phyloP scores from a whole-genome alignment of 2,888 invertebrate species.

The Horisme vitalbata region DNA sequence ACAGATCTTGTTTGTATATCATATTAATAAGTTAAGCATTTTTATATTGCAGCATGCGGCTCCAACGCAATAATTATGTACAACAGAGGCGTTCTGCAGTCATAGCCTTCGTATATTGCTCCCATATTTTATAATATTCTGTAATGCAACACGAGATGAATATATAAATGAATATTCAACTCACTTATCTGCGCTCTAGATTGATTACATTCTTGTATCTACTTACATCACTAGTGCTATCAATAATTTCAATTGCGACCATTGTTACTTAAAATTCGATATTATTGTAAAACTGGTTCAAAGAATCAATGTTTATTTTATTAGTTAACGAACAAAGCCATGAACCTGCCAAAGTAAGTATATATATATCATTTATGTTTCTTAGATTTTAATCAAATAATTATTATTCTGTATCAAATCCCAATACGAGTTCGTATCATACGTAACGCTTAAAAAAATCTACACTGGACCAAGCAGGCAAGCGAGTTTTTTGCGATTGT shows the following conservation, averaged over 20 bases:
- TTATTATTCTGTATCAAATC: slow-evolving; percentile 12
- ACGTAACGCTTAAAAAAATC: slow-evolving; percentile 14
- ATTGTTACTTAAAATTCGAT: too few species aligned
- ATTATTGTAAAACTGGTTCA: too few species aligned
- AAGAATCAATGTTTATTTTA: too few species aligned
- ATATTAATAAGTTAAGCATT: not conserved
- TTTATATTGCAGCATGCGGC: not conserved
- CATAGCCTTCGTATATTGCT: slow-evolving; percentile 11
- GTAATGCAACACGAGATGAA: slow-evolving; percentile 10
- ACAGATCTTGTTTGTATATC: not conserved
- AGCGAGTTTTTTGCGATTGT: slow-evolving; percentile 41
- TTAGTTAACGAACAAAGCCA: too few species aligned
- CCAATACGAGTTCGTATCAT: slow-evolving; percentile 20
- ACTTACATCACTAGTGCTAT: not conserved
- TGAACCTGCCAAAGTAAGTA: too few species aligned
- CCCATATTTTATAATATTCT: slow-evolving; percentile 17
- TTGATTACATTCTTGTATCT: slow-evolving; percentile 4
- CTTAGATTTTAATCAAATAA: not conserved
- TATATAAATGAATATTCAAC: slow-evolving; percentile 19
- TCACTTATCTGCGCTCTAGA: slow-evolving; percentile 6
- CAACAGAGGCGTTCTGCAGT: slow-evolving; percentile 12
- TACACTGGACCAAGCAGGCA: slow-evolving; percentile 29
- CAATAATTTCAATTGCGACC: not conserved
- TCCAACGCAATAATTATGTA: slow-evolving; percentile 1
- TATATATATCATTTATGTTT: too few species aligned